phyloP scores from a whole-genome alignment of 2,888 invertebrate genomes.

The Patella depressa region DNA sequence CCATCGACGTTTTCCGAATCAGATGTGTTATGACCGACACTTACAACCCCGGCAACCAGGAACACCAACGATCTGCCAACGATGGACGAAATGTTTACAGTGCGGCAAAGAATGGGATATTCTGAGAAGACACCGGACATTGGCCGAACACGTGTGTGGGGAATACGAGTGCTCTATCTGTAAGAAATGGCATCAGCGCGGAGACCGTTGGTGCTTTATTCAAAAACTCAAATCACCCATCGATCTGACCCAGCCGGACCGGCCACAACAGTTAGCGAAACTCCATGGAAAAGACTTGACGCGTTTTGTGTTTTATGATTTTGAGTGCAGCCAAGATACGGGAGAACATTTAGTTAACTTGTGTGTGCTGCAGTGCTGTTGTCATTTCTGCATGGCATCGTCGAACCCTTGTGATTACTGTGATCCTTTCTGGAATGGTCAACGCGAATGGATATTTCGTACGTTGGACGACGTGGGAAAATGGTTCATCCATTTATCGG shows the following conservation, averaged over 20 bases:
- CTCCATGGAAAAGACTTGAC: background rate
- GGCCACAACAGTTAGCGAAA: background rate
- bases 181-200: background rate
- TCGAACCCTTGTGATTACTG: background rate
- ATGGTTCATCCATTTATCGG: background rate
- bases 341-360: background rate
- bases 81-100: background rate
- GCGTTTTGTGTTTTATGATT: background rate
- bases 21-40: background rate
- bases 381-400: background rate
- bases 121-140: background rate
- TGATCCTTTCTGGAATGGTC: background rate
- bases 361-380: background rate
- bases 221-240: background rate
- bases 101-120: background rate
- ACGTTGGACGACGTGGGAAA: background rate
- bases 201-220: background rate
- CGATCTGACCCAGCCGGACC: background rate
- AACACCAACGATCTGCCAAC: background rate
- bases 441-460: background rate
- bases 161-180: background rate
- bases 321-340: background rate
- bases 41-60: background rate
- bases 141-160: background rate
- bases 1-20: background rate